Conservation (phyloP, 2,797 vertebrate genomes). For the Ctenosaura bakeri region DNA sequence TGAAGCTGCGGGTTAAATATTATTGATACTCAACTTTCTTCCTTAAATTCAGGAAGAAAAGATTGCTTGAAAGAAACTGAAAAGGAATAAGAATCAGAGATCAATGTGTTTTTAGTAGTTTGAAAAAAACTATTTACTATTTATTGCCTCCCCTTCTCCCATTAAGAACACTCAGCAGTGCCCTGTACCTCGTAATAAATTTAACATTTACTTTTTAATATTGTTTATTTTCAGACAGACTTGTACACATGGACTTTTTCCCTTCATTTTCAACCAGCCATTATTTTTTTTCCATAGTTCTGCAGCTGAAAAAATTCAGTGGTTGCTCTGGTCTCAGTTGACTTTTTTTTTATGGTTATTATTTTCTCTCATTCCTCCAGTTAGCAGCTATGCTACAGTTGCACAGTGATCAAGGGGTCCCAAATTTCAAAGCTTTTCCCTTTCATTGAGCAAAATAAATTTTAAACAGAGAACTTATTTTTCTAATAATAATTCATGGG, state of each 20-base stretch:
- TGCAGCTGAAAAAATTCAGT: slow-evolving; percentile 32
- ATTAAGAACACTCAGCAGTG: slow-evolving; percentile 14
- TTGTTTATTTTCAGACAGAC: background rate
- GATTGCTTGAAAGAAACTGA: background rate
- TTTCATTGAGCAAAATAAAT: slow-evolving; percentile 46
- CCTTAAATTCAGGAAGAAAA: background rate
- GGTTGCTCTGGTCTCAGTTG: slow-evolving; percentile 12
- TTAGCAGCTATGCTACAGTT: slow-evolving; percentile 6
- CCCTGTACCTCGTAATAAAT: slow-evolving; percentile 31
- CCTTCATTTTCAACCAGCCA: slow-evolving; percentile 28
- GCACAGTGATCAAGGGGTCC: background rate
- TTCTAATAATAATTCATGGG: slow-evolving; percentile 37
- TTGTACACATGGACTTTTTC: background rate
- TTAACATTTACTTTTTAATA: slow-evolving; percentile 29
- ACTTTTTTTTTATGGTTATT: slow-evolving; percentile 11
- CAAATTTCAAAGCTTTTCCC: slow-evolving; percentile 45
- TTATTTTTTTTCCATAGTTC: slow-evolving; percentile 22
- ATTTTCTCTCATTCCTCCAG: slow-evolving; percentile 6
- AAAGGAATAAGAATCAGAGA: background rate
- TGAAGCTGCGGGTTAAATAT: background rate
- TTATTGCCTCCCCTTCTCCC: background rate
- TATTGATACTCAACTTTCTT: background rate
- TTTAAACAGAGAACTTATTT: slow-evolving; percentile 22
- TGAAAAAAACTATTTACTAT: slow-evolving; percentile 12
- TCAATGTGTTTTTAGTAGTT: slow-evolving; percentile 7